Evolutionary conservation across 2,888 invertebrate species (phyloP).

Genomic region (Nowickia ferox): DNA sequence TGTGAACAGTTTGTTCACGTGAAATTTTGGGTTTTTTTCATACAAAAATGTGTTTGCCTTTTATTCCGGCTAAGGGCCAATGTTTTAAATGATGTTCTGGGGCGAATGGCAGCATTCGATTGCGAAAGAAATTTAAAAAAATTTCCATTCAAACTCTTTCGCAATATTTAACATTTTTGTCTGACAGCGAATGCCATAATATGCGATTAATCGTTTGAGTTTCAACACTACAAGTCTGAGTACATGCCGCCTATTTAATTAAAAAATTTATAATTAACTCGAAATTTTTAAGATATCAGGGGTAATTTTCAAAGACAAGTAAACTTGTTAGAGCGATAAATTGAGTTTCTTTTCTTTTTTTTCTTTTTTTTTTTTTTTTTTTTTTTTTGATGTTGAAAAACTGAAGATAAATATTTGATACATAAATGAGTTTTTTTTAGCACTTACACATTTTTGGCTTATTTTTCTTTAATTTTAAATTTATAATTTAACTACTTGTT

Average conservation of each 20-base stretch:
- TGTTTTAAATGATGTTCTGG: no score
- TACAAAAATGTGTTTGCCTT: no score
- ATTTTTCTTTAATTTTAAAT: neutral
- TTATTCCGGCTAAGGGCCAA: no score
- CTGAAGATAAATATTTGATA: slow-evolving; percentile 11
- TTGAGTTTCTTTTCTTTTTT: neutral
- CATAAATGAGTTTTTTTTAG: neutral
- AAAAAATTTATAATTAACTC: slow-evolving; percentile 1
- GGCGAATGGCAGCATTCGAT: no score
- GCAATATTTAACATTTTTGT: no score
- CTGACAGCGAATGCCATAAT: no score
- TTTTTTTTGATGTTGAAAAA: neutral
- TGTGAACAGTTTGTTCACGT: no score
- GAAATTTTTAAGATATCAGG: neutral
- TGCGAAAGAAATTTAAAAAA: no score
- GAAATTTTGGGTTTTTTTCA: no score
- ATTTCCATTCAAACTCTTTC: no score
- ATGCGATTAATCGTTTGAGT: neutral
- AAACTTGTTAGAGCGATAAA: slow-evolving; percentile 8
- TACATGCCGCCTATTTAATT: neutral
- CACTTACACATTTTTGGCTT: slow-evolving; percentile 37
- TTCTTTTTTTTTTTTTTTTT: no score
- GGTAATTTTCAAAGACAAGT: slow-evolving; percentile 18
- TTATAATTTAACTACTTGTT: neutral
- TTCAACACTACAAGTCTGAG: neutral